Percentiles rank a stretch among this genome's conserved stretches.
Evolutionary conservation across 2,113 vertebrate genomes (phyloP).

Genomic region (Mustela lutreola): DNA sequence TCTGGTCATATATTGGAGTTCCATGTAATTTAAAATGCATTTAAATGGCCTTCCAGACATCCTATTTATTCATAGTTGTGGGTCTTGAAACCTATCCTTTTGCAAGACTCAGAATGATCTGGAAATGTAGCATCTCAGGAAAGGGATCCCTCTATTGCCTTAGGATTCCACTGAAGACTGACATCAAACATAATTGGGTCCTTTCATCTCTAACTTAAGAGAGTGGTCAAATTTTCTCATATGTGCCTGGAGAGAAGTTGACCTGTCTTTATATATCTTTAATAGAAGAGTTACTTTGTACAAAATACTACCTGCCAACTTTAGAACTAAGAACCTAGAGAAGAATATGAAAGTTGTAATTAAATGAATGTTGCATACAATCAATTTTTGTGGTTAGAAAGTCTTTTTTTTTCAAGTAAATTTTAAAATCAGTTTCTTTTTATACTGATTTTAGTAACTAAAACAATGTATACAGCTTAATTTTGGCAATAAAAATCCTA

Average conservation of each 20-base stretch:
- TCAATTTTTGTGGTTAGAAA: background rate
- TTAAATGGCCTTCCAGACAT: background rate
- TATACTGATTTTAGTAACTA: background rate
- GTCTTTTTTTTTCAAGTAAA: slow-evolving; percentile 18
- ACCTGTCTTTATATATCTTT: slow-evolving; percentile 41
- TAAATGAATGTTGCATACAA: background rate
- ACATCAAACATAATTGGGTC: slow-evolving; percentile 66
- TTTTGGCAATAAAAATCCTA: background rate
- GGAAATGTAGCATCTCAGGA: background rate
- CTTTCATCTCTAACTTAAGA: slow-evolving; percentile 71
- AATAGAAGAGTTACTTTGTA: background rate
- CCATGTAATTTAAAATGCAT: background rate
- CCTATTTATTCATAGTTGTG: slow-evolving; percentile 8
- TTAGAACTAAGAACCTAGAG: background rate
- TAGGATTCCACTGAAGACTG: slow-evolving; percentile 39
- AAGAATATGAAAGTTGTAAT: background rate
- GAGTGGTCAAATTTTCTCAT: slow-evolving; percentile 58
- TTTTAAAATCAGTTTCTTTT: background rate
- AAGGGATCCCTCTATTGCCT: background rate
- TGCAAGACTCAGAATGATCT: background rate
- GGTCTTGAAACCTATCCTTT: background rate
- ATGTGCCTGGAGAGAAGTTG: background rate
- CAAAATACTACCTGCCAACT: background rate
- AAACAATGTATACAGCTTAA: background rate
- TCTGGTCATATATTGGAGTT: background rate